Base-by-base conservation (phyloP, 2,113 vertebrate genomes). In the Takifugu bimaculatus region DNA sequence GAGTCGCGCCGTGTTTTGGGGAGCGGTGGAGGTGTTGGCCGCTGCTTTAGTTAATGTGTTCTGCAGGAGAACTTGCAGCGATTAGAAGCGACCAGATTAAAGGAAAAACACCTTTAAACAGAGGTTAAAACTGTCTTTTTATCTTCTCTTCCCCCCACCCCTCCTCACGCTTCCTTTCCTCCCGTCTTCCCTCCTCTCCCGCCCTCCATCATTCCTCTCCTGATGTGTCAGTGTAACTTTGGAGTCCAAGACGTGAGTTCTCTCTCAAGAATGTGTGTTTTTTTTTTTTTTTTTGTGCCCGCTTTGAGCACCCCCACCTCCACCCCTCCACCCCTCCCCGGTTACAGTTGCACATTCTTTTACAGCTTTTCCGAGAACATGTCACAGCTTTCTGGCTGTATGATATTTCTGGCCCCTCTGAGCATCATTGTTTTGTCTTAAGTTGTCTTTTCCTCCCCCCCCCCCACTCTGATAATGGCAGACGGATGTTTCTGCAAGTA, bases 231-330 rank as follows among this genome's bases (percentile, higher is more conserved):
- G 75, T 74, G 67, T 44, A 59, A 82, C 77, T 88, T 85, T 81
- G 63, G 68, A 76, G 85, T 89, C 90, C 90, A 91, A 90, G 84
- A 81, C 73, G 79, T 91, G 91, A 91, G 83, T 88, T 90, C 88
- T 83, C 81, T 57, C 77, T 20, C 78, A 92, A 90, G 90, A 92
- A 91, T 92, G 89, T 89, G 86, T 82, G 63, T 47, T 72, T 43
- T 43, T 43, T 43, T 43, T 20, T 20, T 43, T 47, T 48, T 48
- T 45, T 48, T 48, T 48, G 75, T 83, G 74, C 77, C 78, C 80
- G 60, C 52, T 79, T 63, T 70, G 69, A 80, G 77, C 65, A 52
- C 50, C 66, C 80, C 79, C 49, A 74, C 56, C 15, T 75, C 72
- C 65, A 52, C 50, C 66, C 80, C 79, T 50, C 76, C 56, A n/a